Evolutionary conservation across 1,140 invertebrate genomes (phyloP), one percentile per base, ranked within the genome.

Genomic region (Oedothorax gibbosus): DNA sequence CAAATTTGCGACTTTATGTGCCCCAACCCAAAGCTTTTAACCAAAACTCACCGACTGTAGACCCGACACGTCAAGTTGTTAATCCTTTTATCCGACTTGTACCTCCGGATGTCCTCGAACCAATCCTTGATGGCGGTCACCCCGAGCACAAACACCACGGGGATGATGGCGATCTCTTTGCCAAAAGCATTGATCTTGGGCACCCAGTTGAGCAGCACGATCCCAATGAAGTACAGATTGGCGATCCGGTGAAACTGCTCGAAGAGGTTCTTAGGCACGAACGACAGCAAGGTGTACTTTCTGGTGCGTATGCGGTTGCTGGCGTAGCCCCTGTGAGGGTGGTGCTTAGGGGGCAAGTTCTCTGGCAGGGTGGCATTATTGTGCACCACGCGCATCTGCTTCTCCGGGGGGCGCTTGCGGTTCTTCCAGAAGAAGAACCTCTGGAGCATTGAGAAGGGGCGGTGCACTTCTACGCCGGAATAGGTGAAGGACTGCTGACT

Each of bases 241-340:
- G 98, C 98, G 89, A 98, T 96, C 51, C 97, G 93, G 91, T 98
- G 97, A 91, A 99, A 99, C 91, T 99, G 98, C 91, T 99, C 98
- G 89, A 99, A 93, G 35, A 99, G 90, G 91, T 99, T 99, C 90
- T 98, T 97, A 12, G 98, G 97, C 88, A 99, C 91, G 91, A 99
- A 99, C 88, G 95, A 97, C 54, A 99, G 91, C 54, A 96, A 88
- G 8, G 96, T 98, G 90, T 99, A 99, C 91, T 99, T 99, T 6
- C 97, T 98, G 89, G 98, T 99, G 88, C 95, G 93, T 89, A 98
- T 94, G 90, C 91, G 90, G 90, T 98, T 98, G 87, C 94, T 65
- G 18, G 93, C 92, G 88, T 94, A 94, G 15, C 91, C 91, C 0
- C 94, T 93, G 90, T 98, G 98, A 0, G 96, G 96, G 90, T 98